A percentile compares a stretch with the other conserved stretches of the same genome.
Evolutionary conservation across 2,113 vertebrate genomes (phyloP).

Genomic region (Pithys albifrons): DNA sequence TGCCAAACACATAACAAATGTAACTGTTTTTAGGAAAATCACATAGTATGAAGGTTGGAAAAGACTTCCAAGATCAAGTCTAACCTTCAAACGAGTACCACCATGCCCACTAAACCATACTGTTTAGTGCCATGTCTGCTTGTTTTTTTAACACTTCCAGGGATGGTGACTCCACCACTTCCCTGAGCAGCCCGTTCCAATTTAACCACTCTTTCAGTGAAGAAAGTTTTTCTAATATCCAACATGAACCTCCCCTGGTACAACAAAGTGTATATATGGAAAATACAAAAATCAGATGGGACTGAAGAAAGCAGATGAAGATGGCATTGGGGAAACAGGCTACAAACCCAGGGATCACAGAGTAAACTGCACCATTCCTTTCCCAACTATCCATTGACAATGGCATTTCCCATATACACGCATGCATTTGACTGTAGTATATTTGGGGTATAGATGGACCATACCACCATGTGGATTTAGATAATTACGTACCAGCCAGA

Average conservation of each 20-base stretch:
- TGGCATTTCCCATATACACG: not conserved
- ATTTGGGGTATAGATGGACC: not conserved
- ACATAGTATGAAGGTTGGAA: not conserved
- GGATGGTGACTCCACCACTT: not conserved
- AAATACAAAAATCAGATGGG: not conserved
- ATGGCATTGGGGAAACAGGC: not conserved
- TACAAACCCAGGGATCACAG: not conserved
- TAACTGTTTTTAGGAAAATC: not conserved
- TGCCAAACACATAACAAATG: not conserved
- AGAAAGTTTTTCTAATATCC: not conserved
- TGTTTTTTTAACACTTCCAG: not conserved
- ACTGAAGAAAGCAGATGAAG: not conserved
- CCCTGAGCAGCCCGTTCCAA: not conserved
- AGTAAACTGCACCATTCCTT: not conserved
- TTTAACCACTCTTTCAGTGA: not conserved
- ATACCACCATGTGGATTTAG: fast-evolving
- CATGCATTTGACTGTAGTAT: not conserved
- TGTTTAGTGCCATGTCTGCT: not conserved
- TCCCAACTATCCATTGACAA: not conserved
- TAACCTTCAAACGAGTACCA: not conserved
- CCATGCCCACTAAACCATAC: not conserved
- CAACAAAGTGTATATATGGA: not conserved
- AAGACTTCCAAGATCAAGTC: not conserved
- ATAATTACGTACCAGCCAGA: not conserved
- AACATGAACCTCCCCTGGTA: not conserved